These are phyloP conservation scores for Bradysia coprophila DNA, from an alignment of 1,140 invertebrate species.

Conservation along the genomic window DNA sequence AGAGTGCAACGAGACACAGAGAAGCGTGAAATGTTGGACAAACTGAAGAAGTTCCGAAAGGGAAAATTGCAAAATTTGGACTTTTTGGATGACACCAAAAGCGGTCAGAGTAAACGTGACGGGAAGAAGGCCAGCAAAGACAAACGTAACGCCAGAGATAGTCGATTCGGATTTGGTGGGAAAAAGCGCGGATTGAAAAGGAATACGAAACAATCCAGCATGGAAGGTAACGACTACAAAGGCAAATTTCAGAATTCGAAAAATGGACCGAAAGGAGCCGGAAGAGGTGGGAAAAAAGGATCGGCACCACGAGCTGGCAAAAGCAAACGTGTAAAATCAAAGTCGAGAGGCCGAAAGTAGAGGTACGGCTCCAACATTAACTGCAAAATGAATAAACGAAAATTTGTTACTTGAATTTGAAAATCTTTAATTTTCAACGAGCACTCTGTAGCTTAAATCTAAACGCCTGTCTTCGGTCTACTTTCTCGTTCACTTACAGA, in stretches of 20 bases:
- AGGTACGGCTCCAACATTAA: too few species aligned
- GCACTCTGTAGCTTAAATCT: too few species aligned
- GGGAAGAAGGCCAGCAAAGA: constrained; percentile 31
- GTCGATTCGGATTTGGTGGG: constrained; percentile 89
- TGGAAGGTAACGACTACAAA: constrained; percentile 24
- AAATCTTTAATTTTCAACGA: too few species aligned
- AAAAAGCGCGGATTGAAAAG: constrained; percentile 80
- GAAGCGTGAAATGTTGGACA: constrained; percentile 61
- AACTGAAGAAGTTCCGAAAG: constrained; percentile 71
- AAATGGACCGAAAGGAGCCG: not conserved
- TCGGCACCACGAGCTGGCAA: not conserved
- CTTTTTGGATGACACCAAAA: constrained; percentile 62
- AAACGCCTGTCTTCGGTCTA: too few species aligned
- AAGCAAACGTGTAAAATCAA: not conserved
- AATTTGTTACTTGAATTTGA: too few species aligned
- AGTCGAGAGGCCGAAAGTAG: not conserved
- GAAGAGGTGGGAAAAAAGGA: not conserved
- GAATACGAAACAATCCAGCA: constrained; percentile 68
- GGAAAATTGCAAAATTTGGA: constrained; percentile 60
- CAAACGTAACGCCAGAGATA: constrained; percentile 53
- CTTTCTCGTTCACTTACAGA: too few species aligned
- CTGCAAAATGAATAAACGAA: too few species aligned
- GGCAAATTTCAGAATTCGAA: too few species aligned
- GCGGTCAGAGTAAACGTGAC: constrained; percentile 21
- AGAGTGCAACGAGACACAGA: constrained; percentile 57